Conservation (phyloP, 2,888 invertebrate genomes). For the Xanthorhoe designata region DNA sequence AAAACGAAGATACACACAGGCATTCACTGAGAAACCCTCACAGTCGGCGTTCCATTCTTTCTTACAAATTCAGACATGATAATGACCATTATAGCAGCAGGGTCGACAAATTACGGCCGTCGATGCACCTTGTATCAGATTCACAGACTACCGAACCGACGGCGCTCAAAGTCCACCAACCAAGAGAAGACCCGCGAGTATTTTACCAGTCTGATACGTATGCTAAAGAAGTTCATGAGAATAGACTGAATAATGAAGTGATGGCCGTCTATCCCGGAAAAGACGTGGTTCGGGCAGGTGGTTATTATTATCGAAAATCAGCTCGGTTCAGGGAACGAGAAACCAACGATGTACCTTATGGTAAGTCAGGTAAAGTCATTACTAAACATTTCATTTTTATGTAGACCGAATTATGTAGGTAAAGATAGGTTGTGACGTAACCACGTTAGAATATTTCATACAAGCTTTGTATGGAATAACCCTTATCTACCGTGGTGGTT, state of each 20-base stretch:
- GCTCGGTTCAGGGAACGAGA: slow-evolving; percentile 50
- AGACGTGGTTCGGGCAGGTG: slow-evolving; percentile 62
- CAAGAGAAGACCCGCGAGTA: slow-evolving; percentile 75
- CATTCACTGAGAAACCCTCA: slow-evolving; percentile 42
- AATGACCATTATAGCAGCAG: slow-evolving; percentile 72
- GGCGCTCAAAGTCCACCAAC: slow-evolving; percentile 65
- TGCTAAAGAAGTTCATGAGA: slow-evolving; percentile 68
- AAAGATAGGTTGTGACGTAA: too few relatives aligned
- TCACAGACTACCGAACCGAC: slow-evolving; percentile 56
- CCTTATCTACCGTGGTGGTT: too few relatives aligned
- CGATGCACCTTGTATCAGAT: slow-evolving; percentile 57
- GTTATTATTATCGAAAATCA: slow-evolving; percentile 39
- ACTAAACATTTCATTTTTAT: too few relatives aligned
- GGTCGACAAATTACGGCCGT: slow-evolving; percentile 57
- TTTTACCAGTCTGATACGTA: slow-evolving; percentile 79
- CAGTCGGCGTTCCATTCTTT: slow-evolving; percentile 54
- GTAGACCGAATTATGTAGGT: too few relatives aligned
- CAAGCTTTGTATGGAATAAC: too few relatives aligned
- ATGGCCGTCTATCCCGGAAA: slow-evolving; percentile 66
- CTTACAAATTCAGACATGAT: slow-evolving; percentile 60
- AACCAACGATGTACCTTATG: slow-evolving; percentile 49
- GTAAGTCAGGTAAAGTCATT: too few relatives aligned
- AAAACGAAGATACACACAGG: slow-evolving; percentile 48
- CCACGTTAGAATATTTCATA: too few relatives aligned
- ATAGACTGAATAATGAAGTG: slow-evolving; percentile 67